Base-by-base conservation (phyloP, 2,113 vertebrate genomes). In the Erythrolamprus reginae region DNA sequence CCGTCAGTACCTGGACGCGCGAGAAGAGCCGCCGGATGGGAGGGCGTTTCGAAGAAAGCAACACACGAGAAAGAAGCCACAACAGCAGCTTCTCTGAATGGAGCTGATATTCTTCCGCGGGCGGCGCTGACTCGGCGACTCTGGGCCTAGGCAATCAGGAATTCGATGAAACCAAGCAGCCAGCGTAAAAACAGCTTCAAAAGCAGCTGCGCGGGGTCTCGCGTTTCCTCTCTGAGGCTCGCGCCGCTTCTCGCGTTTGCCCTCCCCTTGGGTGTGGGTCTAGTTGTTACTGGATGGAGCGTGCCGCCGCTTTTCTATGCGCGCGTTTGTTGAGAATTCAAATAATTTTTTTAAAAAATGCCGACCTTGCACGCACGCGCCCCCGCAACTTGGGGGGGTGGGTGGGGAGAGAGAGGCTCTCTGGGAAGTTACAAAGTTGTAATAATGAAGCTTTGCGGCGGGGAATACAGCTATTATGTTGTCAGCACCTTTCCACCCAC, bases 241-340 rank as follows among this genome's bases (percentile, higher is more conserved):
- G 92, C 96, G 94, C 94, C 93, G 93, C 93, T 94, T 96, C 92
- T 92, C 94, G 94, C 95, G 90, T 89, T 92, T 89, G 89, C 95
- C 58, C 86, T 86, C 70, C 91, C 90, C 92, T 19, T 82, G 92
- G 89, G 61, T 88, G 84, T 82, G 61, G 88, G 87, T 83, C 96
- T 97, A 47, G 48, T 82, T 2, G 55, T 19, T 77, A 47, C 33
- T 19, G 84, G 61, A 87, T 33, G 89, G 87, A 70, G 88, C 28
- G 83, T 45, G 86, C 38, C 38, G 88, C 91, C 15, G 48, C 48
- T 5, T 89, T 91, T 86, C 42, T 92, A 26, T 87, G 70, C 3
- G 96, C 87, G 97, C 97, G n/a, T 98, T 97, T 98, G 97, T 98
- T 97, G 96, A 96, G 96, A 95, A 97, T 96, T 98, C 97, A 4